Evolutionary conservation across 2,113 vertebrate genomes (phyloP).

Genomic region (Nematolebias whitei): DNA sequence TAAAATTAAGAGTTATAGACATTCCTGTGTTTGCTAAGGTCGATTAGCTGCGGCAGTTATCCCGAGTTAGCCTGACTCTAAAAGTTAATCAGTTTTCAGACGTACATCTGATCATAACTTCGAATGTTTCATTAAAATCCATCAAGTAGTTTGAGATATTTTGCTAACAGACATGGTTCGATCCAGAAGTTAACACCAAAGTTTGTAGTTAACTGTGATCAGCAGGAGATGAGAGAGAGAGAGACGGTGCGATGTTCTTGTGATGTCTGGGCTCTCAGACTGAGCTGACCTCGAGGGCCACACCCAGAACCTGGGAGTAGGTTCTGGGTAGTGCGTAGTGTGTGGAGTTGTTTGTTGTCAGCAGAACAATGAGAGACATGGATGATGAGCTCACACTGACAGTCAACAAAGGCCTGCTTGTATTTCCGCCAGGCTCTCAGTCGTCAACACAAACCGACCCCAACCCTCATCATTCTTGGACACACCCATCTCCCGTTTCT

Average conservation of each 20-base stretch:
- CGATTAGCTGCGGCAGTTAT: too few species aligned
- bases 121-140: too few species aligned
- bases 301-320: slow-evolving; percentile 36
- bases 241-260: neutral
- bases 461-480: slow-evolving; percentile 21
- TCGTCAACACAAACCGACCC: slow-evolving; percentile 44
- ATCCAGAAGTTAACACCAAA: too few species aligned
- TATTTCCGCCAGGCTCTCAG: slow-evolving; percentile 33
- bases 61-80: too few species aligned
- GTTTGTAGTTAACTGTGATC: neutral
- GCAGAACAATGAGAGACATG: slow-evolving; percentile 69
- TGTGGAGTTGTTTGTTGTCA: slow-evolving; percentile 67
- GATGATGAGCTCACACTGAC: slow-evolving; percentile 70
- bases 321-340: too few species aligned
- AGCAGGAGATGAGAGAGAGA: neutral
- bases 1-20: too few species aligned
- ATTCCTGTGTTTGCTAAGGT: too few species aligned
- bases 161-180: too few species aligned
- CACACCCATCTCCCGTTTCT: slow-evolving; percentile 8
- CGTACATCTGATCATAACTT: too few species aligned
- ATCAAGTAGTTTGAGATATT: too few species aligned
- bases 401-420: slow-evolving; percentile 62
- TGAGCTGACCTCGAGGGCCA: slow-evolving; percentile 9
- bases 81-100: too few species aligned
- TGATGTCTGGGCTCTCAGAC: slow-evolving; percentile 37